phyloP scores from a whole-genome alignment of 2,797 vertebrate species.

The Alectoris magna region DNA sequence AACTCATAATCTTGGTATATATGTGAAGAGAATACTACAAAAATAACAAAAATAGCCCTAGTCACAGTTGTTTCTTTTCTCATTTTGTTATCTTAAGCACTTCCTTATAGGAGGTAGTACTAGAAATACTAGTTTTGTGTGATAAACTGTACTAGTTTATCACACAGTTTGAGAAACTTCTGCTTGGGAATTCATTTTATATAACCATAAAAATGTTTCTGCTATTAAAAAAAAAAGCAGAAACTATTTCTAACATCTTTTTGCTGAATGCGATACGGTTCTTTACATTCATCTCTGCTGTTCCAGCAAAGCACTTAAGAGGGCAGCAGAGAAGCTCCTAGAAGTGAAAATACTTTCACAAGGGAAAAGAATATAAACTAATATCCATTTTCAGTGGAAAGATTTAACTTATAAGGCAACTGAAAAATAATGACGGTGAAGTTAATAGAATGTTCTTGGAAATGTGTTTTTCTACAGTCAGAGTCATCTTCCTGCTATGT shows the following conservation, averaged over 20 bases:
- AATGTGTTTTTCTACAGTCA: constrained; percentile 20
- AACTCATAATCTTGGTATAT: not conserved
- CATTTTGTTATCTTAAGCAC: not conserved
- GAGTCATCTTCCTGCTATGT: not conserved
- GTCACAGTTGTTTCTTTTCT: not conserved
- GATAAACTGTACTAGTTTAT: no score
- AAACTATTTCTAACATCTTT: not conserved
- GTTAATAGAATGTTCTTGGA: constrained; percentile 31
- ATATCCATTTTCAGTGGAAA: not conserved
- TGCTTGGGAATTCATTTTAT: not conserved
- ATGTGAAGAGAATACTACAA: not conserved
- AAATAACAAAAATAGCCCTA: not conserved
- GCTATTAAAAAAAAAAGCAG: not conserved
- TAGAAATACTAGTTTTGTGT: not conserved
- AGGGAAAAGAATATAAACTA: not conserved
- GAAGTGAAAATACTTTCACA: not conserved
- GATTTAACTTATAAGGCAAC: constrained; percentile 3
- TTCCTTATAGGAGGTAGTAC: not conserved
- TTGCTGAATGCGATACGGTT: not conserved
- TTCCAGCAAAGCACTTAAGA: constrained; percentile 63
- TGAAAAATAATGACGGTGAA: constrained; percentile 20
- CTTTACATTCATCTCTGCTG: not conserved
- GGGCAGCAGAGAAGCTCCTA: constrained; percentile 78
- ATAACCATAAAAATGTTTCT: not conserved
- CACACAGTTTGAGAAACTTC: not conserved